phyloP scores from a whole-genome alignment of 2,888 invertebrate species.

The Sminthurides aquaticus region DNA sequence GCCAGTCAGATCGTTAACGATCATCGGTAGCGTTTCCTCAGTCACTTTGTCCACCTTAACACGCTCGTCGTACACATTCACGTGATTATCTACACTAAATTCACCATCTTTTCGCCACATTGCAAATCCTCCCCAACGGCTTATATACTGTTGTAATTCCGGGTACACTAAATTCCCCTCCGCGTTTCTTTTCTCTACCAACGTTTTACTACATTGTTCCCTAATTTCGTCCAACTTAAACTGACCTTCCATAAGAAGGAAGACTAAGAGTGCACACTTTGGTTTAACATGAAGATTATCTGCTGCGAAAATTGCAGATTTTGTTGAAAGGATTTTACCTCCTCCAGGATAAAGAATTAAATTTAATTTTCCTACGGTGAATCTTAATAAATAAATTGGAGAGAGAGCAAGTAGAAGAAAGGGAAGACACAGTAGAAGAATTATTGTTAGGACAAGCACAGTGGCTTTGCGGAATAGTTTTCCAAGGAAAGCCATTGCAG shows the following conservation, averaged over 20 bases:
- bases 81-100: neutral
- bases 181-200: slow-evolving; percentile 4
- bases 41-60: neutral
- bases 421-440: neutral
- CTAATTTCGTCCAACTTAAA: neutral
- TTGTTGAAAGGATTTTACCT: slow-evolving; percentile 3
- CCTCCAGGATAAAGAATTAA: neutral
- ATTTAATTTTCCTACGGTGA: neutral
- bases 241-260: slow-evolving; percentile 2
- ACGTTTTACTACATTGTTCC: neutral
- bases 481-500: too few relatives aligned
- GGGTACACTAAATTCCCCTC: neutral
- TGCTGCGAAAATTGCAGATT: slow-evolving; percentile 4
- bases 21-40: neutral
- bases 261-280: neutral
- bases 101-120: neutral
- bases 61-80: neutral
- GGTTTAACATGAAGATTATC: slow-evolving; percentile 3
- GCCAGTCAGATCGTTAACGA: neutral
- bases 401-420: neutral
- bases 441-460: neutral
- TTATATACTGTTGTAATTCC: neutral
- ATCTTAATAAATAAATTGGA: neutral
- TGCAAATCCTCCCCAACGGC: neutral
- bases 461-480: too few relatives aligned